Base-by-base conservation (phyloP, 2,113 vertebrate species). In the Paradisaea rubra region DNA sequence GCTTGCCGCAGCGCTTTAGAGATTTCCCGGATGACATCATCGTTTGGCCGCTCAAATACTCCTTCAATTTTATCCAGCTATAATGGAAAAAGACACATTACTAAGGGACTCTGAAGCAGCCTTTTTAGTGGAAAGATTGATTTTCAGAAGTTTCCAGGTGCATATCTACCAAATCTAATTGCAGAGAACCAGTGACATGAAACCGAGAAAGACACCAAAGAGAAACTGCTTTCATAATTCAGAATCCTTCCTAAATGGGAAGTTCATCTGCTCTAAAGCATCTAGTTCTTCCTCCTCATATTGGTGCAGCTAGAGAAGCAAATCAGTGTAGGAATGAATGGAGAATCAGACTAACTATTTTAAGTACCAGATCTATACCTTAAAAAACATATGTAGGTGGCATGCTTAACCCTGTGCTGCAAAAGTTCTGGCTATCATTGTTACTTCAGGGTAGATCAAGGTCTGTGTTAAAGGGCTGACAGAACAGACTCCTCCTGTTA, bases 11-110 rank as follows among this genome's bases (percentile, higher is more conserved):
- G 96, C 0, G 98, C 98, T 96, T 98, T 98, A 27, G 98, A 99
- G 82, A 99, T 96, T 97, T 98, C 98, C 92, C 98, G 97, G 97
- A 99, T 99, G 86, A 99, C 99, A 5, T 99, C 99, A 4, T 99
- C 98, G 1, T 96, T 98, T 5, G 99, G 99, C 25, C 98, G 98
- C 95, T 98, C 98, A 42, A 98, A 99, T 39, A 99, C 98, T 1
- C 99, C 99, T 97, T 99, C 99, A 11, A 99, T 98, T 88, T 99
- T 99, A 93, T 99, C 99, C 97, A 99, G 98, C 99, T 99, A 47
- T 4, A 64, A 56, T 73, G 52, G 78, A 81, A 86, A 88, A 72
- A 50, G 49, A 33, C 25, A 86, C 37, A 33, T 89, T 65, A 92
- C 17, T 82, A 57, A 63, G 31, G 49, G 41, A 70, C 45, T 71